These are phyloP conservation scores for Centropristis striata DNA, from an alignment of 2,113 vertebrate genomes.

Conservation along the genomic window DNA sequence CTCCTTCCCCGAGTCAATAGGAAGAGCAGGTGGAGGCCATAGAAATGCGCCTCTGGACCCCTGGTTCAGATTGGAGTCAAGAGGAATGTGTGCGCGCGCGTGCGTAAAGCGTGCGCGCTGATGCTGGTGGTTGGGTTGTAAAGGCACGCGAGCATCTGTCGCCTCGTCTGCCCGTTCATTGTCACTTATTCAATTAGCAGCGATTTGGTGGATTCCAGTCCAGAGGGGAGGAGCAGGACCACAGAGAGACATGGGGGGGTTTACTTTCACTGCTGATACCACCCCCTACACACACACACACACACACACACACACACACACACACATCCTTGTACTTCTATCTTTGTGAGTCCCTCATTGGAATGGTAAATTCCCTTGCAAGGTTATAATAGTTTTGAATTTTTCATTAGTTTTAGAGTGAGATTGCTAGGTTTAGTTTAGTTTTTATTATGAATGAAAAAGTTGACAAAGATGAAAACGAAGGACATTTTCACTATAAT, in stretches of 20 bases:
- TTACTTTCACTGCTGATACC: slow-evolving; percentile 69
- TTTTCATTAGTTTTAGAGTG: too few species aligned
- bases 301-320: slow-evolving; percentile 16
- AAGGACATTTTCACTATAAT: too few species aligned
- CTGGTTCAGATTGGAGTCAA: slow-evolving; percentile 55
- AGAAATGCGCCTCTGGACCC: slow-evolving; percentile 34
- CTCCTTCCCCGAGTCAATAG: slow-evolving; percentile 79
- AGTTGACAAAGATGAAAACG: too few species aligned
- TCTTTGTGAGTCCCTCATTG: too few species aligned
- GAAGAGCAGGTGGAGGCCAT: slow-evolving; percentile 91
- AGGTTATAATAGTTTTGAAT: too few species aligned
- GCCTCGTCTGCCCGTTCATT: slow-evolving; percentile 90
- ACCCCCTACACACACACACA: slow-evolving; percentile 30
- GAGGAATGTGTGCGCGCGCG: slow-evolving; percentile 79
- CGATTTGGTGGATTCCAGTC: slow-evolving; percentile 73
- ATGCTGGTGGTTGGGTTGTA: slow-evolving; percentile 89
- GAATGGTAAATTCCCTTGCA: too few species aligned
- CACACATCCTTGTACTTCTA: too few species aligned
- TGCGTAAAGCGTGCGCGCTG: slow-evolving; percentile 40
- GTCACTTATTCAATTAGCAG: slow-evolving; percentile 96
- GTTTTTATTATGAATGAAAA: too few species aligned
- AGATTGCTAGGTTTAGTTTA: too few species aligned
- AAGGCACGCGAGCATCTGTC: slow-evolving; percentile 99
- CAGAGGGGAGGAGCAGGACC: slow-evolving; percentile 56
- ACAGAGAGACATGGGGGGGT: slow-evolving; percentile 40